phyloP scores from a whole-genome alignment of 2,113 vertebrate genomes.

The Megaceryle torquata region DNA sequence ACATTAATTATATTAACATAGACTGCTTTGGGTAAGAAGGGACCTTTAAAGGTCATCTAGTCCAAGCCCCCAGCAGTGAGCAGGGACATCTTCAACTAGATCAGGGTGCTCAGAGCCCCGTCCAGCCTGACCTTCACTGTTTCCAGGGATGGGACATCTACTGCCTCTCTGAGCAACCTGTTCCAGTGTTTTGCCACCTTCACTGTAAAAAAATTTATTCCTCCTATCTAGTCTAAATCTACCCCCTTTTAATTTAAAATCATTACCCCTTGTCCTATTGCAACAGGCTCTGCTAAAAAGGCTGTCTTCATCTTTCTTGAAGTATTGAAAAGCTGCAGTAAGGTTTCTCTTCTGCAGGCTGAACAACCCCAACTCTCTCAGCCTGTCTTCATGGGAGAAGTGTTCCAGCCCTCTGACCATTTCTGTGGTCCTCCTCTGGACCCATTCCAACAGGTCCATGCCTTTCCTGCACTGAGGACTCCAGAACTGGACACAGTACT shows the following conservation, averaged over 20 bases:
- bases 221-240: background rate
- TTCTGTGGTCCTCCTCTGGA: background rate
- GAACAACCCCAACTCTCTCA: background rate
- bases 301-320: background rate
- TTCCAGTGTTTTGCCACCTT: background rate
- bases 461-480: background rate
- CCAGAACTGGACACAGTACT: background rate
- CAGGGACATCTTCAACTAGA: background rate
- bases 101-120: background rate
- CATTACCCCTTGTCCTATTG: background rate
- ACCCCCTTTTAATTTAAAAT: background rate
- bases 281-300: background rate
- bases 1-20: background rate
- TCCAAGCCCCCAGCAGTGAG: background rate
- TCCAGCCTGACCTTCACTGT: background rate
- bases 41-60: background rate
- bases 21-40: background rate
- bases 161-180: background rate
- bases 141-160: background rate
- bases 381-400: background rate
- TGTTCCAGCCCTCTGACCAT: background rate
- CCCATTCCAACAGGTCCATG: background rate
- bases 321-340: background rate
- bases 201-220: background rate
- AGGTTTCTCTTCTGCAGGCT: background rate